Base-by-base conservation (phyloP, 2,888 invertebrate species). In the Apamea anceps region DNA sequence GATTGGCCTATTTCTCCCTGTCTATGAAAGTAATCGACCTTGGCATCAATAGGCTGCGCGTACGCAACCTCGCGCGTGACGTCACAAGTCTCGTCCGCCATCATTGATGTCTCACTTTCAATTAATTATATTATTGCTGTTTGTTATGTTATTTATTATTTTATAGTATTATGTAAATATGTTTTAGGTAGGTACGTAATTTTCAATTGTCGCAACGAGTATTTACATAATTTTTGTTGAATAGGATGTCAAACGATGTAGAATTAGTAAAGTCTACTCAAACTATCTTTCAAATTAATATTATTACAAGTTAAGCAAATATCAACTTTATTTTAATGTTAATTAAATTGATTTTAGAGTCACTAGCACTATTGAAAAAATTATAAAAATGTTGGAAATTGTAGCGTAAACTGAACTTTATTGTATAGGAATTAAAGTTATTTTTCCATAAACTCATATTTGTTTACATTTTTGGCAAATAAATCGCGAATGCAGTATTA, bases 11-110 rank as follows among this genome's bases (percentile, higher is more conserved):
- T 78, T 73, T 81, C 65, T 37, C 54, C 48, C 13, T 12, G 68
- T 37, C 75, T 78, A 80, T 80, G 84, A 89, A 89, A 88, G 87
- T 85, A 72, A 80, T 73, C 84, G 85, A 89, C 89, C 89, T 85
- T 89, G 88, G 57, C 42, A 54, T 3, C 48, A 18, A 25, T 18
- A n/a, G 67, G 60, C 70, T 81, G 80, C 81, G 84, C 57, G 32
- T 77, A 72, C 83, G 79, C 83, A 81, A 80, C 79, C 62, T 45
- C 42, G 71, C 42, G 51, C 28, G 13, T 87, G 82, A 82, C 81
- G 62, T 80, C 72, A 75, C 54, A 7, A 45, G 60, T 60, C 57
- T 66, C 75, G 71, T 80, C 63, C 28, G 62, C n/a, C 18, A 21
- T 25, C 10, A 66, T 54, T 74, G 51, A 74, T 60, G 51, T 65